Conservation (phyloP, 2,888 invertebrate species). For the Ormia ochracea region DNA sequence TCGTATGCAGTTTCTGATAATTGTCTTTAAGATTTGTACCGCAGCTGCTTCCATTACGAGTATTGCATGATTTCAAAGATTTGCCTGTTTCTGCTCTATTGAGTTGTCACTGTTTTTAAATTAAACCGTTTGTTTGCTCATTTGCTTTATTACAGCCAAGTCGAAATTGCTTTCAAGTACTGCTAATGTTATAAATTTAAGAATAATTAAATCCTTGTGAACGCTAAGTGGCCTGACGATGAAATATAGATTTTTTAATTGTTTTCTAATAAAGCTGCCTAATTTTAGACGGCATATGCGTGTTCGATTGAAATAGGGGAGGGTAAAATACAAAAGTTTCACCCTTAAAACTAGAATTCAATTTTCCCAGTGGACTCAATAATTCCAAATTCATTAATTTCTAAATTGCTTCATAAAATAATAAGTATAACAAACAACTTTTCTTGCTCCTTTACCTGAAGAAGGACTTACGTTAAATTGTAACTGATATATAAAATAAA, state of each 20-base stretch:
- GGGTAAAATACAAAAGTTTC: constrained; percentile 15
- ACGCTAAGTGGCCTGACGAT: constrained; percentile 15
- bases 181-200: constrained; percentile 19
- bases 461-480: too few species aligned
- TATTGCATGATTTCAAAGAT: neutral
- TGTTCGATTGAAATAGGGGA: neutral
- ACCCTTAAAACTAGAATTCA: constrained; percentile 40
- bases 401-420: too few species aligned
- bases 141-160: constrained; percentile 1
- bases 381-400: too few species aligned
- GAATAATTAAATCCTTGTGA: neutral
- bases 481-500: too few species aligned
- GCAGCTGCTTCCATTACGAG: constrained; percentile 4
- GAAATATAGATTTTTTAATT: constrained; percentile 31
- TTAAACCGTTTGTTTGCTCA: constrained; percentile 10
- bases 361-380: neutral
- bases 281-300: neutral
- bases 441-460: too few species aligned
- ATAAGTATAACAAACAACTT: too few species aligned
- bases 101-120: constrained; percentile 20
- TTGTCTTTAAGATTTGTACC: neutral
- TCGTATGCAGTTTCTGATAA: constrained; percentile 5
- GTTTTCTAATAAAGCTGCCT: neutral
- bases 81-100: neutral
- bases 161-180: constrained; percentile 3